phyloP scores from a whole-genome alignment of 2,888 invertebrate genomes.

The Xestia rhomboidea region DNA sequence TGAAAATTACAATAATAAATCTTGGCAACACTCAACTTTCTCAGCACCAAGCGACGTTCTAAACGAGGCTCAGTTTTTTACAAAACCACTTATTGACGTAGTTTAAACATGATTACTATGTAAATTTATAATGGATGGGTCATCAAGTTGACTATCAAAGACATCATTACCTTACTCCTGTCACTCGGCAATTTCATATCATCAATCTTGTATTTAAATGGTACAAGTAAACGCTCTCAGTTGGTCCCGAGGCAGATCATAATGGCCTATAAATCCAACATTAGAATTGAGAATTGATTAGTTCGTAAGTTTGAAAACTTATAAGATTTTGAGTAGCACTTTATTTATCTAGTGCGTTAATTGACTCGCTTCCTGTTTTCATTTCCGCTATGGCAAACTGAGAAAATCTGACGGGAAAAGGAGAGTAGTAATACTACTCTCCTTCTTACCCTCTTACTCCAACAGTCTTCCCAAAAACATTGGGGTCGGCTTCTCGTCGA shows the following conservation, averaged over 20 bases:
- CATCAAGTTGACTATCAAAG: constrained; percentile 78
- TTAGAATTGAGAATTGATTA: constrained; percentile 60
- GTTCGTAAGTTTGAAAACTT: constrained; percentile 37
- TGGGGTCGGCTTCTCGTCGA: too few species aligned
- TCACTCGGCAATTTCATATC: constrained; percentile 79
- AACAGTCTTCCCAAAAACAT: too few species aligned
- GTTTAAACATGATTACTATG: constrained; percentile 77
- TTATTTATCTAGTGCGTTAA: constrained; percentile 8
- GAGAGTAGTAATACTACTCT: not conserved
- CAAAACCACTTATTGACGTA: constrained; percentile 66
- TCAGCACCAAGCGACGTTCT: constrained; percentile 38
- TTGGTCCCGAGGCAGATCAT: constrained; percentile 64
- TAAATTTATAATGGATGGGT: constrained; percentile 84
- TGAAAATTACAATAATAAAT: constrained; percentile 59
- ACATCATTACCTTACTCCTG: constrained; percentile 78
- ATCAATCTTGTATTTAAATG: constrained; percentile 85
- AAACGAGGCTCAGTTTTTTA: constrained; percentile 60
- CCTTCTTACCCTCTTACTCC: not conserved
- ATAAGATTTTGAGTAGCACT: constrained; percentile 26
- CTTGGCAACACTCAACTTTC: constrained; percentile 57
- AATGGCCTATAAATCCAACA: constrained; percentile 68
- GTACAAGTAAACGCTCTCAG: constrained; percentile 84
- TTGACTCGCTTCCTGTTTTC: constrained; percentile 1
- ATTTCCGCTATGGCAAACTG: not conserved
- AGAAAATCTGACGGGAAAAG: not conserved